Evolutionary conservation across 1,140 invertebrate species (phyloP).

Genomic region (Heliconius hermathena): DNA sequence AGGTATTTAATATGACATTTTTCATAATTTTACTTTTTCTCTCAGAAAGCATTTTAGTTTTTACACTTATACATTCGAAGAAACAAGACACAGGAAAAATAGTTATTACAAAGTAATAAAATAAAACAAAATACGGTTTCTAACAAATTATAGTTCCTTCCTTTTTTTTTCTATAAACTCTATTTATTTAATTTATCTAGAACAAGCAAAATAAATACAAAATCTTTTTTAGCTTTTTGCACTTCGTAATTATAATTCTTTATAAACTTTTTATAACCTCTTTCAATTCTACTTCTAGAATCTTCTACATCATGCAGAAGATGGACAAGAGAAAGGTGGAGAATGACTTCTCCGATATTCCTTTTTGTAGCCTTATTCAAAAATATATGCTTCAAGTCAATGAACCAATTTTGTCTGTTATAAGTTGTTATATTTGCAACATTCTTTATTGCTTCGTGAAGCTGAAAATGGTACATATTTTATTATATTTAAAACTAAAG

Average conservation of each 20-base stretch:
- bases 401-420: slow-evolving; percentile 56
- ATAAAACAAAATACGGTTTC: neutral
- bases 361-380: slow-evolving; percentile 42
- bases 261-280: slow-evolving; percentile 37
- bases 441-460: slow-evolving; percentile 59
- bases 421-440: slow-evolving; percentile 54
- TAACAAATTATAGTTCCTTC: neutral
- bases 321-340: slow-evolving; percentile 54
- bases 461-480: slow-evolving; percentile 46
- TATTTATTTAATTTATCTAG: slow-evolving; percentile 41
- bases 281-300: slow-evolving; percentile 24
- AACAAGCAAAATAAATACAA: slow-evolving; percentile 52
- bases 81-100: too few species aligned
- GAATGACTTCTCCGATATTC: slow-evolving; percentile 43
- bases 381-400: slow-evolving; percentile 57
- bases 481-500: neutral
- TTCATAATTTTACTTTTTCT: too few species aligned
- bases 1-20: too few species aligned
- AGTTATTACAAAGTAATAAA: neutral
- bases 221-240: slow-evolving; percentile 47
- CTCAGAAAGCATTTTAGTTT: too few species aligned
- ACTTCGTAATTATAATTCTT: slow-evolving; percentile 45
- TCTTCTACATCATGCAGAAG: slow-evolving; percentile 50
- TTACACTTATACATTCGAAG: too few species aligned
- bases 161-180: neutral